Evolutionary conservation across 2,797 vertebrate genomes (phyloP).

Genomic region (Phoxinus dragarum): DNA sequence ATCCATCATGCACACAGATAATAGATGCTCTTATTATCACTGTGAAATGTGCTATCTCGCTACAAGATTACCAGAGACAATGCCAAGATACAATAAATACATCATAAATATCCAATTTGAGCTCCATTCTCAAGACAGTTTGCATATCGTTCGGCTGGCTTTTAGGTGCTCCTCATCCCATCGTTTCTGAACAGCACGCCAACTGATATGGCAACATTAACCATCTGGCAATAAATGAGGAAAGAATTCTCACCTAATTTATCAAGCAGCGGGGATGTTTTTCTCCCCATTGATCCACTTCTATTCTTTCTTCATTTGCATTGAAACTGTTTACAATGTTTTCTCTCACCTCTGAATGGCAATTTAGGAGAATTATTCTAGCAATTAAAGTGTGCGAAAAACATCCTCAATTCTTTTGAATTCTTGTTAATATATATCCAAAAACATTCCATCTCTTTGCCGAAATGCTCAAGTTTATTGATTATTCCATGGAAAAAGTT

Average conservation of each 20-base stretch:
- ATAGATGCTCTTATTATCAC: slow-evolving; percentile 64
- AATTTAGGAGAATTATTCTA: slow-evolving; percentile 52
- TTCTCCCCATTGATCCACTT: slow-evolving; percentile 54
- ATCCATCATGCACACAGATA: slow-evolving; percentile 65
- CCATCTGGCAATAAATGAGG: slow-evolving; percentile 59
- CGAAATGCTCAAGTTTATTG: slow-evolving; percentile 27
- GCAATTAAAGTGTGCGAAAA: slow-evolving; percentile 9
- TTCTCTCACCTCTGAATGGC: slow-evolving; percentile 45
- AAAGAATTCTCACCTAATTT: slow-evolving; percentile 58
- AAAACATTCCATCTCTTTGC: not conserved
- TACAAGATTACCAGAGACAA: slow-evolving; percentile 58
- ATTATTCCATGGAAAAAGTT: slow-evolving; percentile 26
- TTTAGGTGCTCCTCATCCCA: slow-evolving; percentile 48
- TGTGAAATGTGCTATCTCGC: slow-evolving; percentile 59
- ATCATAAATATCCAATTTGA: slow-evolving; percentile 43
- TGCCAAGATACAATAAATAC: slow-evolving; percentile 41
- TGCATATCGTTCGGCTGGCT: slow-evolving; percentile 32
- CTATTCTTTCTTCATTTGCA: slow-evolving; percentile 58
- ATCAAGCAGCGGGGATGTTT: slow-evolving; percentile 56
- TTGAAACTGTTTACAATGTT: slow-evolving; percentile 46
- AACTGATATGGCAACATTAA: slow-evolving; percentile 57
- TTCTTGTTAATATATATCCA: not conserved
- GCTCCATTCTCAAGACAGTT: slow-evolving; percentile 42
- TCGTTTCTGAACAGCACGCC: slow-evolving; percentile 59
- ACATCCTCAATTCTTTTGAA: slow-evolving; percentile 17